phyloP scores from a whole-genome alignment of 2,797 vertebrate genomes.

The Pangasius larnaudii region DNA sequence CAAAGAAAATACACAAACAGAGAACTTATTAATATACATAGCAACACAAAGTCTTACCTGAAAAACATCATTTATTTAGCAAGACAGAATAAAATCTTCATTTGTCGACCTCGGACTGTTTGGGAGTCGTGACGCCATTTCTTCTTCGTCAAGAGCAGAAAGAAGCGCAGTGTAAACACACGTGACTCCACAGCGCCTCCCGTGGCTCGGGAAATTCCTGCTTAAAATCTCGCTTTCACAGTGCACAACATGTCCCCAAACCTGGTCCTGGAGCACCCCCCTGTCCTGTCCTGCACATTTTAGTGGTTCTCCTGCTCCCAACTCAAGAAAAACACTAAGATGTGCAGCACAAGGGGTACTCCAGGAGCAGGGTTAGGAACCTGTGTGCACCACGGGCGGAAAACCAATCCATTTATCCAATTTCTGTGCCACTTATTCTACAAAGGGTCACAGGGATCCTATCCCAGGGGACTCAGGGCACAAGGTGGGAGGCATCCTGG shows the following conservation, averaged over 20 bases:
- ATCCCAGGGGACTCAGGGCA: too few relatives aligned
- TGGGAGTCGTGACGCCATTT: slow-evolving; percentile 61
- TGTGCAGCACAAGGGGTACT: background rate
- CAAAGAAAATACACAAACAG: background rate
- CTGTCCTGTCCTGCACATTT: background rate
- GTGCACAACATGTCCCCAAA: too few relatives aligned
- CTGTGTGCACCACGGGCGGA: background rate
- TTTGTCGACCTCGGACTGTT: slow-evolving; percentile 45
- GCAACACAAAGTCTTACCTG: slow-evolving; percentile 56
- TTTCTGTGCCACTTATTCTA: too few relatives aligned
- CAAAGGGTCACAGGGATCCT: too few relatives aligned
- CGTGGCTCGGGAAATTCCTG: background rate
- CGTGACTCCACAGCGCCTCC: slow-evolving; percentile 18
- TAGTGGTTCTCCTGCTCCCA: too few relatives aligned
- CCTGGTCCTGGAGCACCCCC: background rate
- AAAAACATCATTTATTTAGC: slow-evolving; percentile 61
- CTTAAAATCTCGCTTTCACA: background rate
- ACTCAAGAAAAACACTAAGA: background rate
- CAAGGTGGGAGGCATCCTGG: too few relatives aligned
- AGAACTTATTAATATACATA: background rate
- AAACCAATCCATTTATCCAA: background rate
- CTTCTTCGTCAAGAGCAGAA: slow-evolving; percentile 44
- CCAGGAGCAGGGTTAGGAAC: background rate
- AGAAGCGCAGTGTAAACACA: background rate
- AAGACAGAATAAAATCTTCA: slow-evolving; percentile 29